Base-by-base conservation (phyloP, 1,140 invertebrate genomes). In the Anastrepha ludens region DNA sequence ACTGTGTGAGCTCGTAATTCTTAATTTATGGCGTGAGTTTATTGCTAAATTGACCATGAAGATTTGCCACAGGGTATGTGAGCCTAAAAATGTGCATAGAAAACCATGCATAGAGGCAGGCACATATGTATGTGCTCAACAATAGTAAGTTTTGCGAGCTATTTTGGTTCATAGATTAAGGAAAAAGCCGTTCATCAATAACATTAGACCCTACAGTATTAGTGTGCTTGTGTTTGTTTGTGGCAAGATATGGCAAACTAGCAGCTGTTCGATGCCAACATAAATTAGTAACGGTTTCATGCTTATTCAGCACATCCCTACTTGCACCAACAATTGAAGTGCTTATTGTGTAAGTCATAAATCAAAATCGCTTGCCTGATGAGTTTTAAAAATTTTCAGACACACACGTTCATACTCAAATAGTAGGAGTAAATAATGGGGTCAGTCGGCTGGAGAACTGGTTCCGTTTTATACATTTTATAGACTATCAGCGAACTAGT, bases 211-310 rank as follows among this genome's bases (percentile, higher is more conserved):
- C 7, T 58, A 17, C 20, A 50, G 0, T 47, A 17, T 81, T 11
- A n/a, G 74, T 3, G 6, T 3, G 8, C 9, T n/a, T 81, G 7
- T 55, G 44, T 70, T 8, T 17, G 13, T 13, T 17, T 74, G 9
- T 70, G 4, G 13, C 29, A 44, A 70, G 11, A 47, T 74, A 3
- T 81, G n/a, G 74, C 44, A 7, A n/a, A 47, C 41, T 17, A 74
- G 29, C 74, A 81, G 74, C 74, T 81, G 74, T 81, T 81, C 17
- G 47, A 50, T 55, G 74, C 74, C 74, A 81, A 55, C 74, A 13
- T 47, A 81, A 81, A 81, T 81, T 81, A 41, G 74, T 81, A 50
- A 81, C 47, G 74, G 74, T 81, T 81, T 81, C 47, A 81, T 55
- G 74, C 74, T 81, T 81, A 81, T 13, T 81, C n/a, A 11, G 74